Evolutionary conservation across 2,888 invertebrate species (phyloP).

Genomic region (Pachliopta kotzebuea): DNA sequence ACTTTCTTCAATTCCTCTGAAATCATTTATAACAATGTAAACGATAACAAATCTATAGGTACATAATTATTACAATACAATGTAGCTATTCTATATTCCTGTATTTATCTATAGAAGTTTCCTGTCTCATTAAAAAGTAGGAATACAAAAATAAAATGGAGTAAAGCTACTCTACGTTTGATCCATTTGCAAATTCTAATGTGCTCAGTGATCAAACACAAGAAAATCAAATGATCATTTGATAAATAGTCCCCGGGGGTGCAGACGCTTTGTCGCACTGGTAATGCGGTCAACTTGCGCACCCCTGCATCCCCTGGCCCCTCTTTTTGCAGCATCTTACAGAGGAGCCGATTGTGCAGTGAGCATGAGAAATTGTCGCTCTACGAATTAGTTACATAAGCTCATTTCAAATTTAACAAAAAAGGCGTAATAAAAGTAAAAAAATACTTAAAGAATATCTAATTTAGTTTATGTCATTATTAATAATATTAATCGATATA

Average conservation of each 20-base stretch:
- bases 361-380: constrained; percentile 57
- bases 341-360: constrained; percentile 36
- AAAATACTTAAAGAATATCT: too few relatives aligned
- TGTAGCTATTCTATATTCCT: too few relatives aligned
- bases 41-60: too few relatives aligned
- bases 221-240: constrained; percentile 82
- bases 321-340: constrained; percentile 30
- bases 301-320: constrained; percentile 29
- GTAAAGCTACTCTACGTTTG: constrained; percentile 58
- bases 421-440: too few relatives aligned
- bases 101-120: neutral
- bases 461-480: too few relatives aligned
- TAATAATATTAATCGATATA: too few relatives aligned
- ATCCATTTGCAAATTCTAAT: constrained; percentile 73
- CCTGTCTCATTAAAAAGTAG: constrained; percentile 8
- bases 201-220: constrained; percentile 81
- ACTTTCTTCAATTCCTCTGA: too few relatives aligned
- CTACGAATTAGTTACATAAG: constrained; percentile 49
- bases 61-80: too few relatives aligned
- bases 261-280: constrained; percentile 46
- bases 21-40: too few relatives aligned
- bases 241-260: constrained; percentile 76
- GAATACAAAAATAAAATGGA: constrained; percentile 30
- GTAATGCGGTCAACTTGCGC: constrained; percentile 71
- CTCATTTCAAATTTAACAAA: constrained; percentile 21